phyloP scores from a whole-genome alignment of 64 coral and sea anemone genomes.

The Montipora sp. region DNA sequence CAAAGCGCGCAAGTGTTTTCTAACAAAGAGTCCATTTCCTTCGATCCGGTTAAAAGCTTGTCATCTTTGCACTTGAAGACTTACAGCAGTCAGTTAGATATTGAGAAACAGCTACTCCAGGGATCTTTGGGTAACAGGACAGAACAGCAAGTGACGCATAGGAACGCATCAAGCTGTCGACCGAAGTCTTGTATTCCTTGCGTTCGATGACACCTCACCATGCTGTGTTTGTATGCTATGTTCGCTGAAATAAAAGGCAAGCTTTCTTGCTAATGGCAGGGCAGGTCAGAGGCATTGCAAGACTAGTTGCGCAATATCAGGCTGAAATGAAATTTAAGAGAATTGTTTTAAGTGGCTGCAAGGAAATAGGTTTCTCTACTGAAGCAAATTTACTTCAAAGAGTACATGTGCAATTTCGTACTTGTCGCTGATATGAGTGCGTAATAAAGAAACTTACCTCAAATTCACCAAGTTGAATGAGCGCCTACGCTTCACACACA shows the following conservation, averaged over 20 bases:
- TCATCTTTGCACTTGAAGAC: slow-evolving; percentile 92
- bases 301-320: not conserved
- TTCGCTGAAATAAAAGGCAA: not conserved
- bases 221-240: not conserved
- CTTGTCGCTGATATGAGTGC: not conserved
- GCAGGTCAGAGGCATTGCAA: not conserved
- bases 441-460: not conserved
- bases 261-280: not conserved
- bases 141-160: not conserved
- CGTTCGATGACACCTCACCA: not conserved
- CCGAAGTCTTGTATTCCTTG: slow-evolving; percentile 42
- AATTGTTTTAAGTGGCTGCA: not conserved
- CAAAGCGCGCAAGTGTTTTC: slow-evolving; percentile 72
- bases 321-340: not conserved
- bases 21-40: slow-evolving; percentile 60
- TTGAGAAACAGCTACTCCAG: slow-evolving; percentile 68
- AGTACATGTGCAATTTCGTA: not conserved
- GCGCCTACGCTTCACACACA: not conserved
- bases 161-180: not conserved
- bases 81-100: slow-evolving; percentile 78
- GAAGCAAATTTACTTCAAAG: not conserved
- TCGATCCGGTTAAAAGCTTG: slow-evolving; percentile 81
- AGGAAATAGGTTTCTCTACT: not conserved
- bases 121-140: not conserved
- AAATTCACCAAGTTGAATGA: not conserved